phyloP scores from a whole-genome alignment of 2,797 vertebrate genomes.

The Pseudochirops corinnae region DNA sequence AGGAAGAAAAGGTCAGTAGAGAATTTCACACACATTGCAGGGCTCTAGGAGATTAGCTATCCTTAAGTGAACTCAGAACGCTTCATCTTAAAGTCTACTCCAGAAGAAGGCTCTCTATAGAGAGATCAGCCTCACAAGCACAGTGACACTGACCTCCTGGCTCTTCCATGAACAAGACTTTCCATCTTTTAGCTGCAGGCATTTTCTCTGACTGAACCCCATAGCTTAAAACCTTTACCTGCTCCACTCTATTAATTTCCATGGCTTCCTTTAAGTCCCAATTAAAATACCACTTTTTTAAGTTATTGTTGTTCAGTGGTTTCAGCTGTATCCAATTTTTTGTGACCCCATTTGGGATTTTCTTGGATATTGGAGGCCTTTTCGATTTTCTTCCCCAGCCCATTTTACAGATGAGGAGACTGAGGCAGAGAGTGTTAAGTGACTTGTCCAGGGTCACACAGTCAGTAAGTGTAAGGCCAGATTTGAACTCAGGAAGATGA shows the following conservation, averaged over 20 bases:
- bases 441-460: background rate
- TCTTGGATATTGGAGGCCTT: background rate
- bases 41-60: background rate
- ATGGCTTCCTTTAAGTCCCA: background rate
- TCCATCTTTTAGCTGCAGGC: background rate
- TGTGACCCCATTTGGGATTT: background rate
- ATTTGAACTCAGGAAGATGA: background rate
- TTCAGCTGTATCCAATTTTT: background rate
- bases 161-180: background rate
- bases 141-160: background rate
- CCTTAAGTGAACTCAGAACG: background rate
- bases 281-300: background rate
- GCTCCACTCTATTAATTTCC: background rate
- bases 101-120: background rate
- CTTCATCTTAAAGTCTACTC: background rate
- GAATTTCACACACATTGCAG: background rate
- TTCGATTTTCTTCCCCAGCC: background rate
- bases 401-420: background rate
- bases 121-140: background rate
- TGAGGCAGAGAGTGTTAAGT: background rate
- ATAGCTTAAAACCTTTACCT: background rate
- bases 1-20: background rate
- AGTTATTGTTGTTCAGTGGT: background rate
- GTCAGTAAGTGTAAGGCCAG: background rate
- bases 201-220: background rate